These are phyloP conservation scores for Sarcophilus harrisii DNA, from an alignment of 2,797 vertebrate genomes.

Conservation along the genomic window DNA sequence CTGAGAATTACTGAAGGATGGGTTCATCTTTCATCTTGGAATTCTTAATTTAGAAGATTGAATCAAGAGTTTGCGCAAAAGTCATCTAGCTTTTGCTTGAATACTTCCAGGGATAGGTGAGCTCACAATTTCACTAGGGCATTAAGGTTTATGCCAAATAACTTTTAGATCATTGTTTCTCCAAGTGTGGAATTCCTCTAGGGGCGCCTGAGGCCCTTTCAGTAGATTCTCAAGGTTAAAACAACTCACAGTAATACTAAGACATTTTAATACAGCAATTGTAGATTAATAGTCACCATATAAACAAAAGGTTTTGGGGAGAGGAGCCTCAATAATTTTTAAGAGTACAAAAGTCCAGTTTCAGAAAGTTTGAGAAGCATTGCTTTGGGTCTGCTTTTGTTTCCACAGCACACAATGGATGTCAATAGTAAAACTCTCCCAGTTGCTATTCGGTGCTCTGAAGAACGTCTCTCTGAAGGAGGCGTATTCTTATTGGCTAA, in stretches of 20 bases:
- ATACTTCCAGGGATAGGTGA: not conserved
- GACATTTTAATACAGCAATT: not conserved
- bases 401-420: constrained; percentile 91
- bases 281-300: not conserved
- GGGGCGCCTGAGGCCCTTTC: not conserved
- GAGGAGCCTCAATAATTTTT: not conserved
- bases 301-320: not conserved
- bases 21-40: not conserved
- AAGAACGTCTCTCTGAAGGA: constrained; percentile 92
- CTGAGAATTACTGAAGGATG: not conserved
- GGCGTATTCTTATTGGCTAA: constrained; percentile 95
- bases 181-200: not conserved
- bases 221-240: not conserved
- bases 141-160: not conserved
- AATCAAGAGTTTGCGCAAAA: not conserved
- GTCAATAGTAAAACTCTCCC: constrained; percentile 85
- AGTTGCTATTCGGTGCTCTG: constrained; percentile 91
- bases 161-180: not conserved
- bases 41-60: not conserved
- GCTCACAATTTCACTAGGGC: not conserved
- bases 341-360: not conserved
- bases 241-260: not conserved
- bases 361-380: not conserved
- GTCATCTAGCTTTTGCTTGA: not conserved
- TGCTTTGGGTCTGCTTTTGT: not conserved